Evolutionary conservation across 1,140 invertebrate species (phyloP).

Genomic region (Trichonephila clavata): DNA sequence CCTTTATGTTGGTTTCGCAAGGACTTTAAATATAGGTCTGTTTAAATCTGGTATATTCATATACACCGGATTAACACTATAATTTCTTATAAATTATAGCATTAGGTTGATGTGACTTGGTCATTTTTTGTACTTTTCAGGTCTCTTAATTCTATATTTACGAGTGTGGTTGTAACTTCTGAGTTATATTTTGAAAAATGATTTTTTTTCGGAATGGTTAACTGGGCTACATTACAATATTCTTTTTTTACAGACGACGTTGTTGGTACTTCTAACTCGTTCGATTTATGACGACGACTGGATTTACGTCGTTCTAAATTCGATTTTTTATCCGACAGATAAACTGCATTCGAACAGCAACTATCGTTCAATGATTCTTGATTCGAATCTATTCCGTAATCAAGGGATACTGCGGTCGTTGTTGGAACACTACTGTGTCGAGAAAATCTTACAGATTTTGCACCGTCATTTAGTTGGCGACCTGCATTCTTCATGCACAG

Average conservation of each 20-base stretch:
- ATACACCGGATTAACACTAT: too few species aligned
- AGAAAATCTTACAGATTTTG: not conserved
- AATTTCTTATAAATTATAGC: too few species aligned
- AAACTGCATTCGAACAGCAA: not conserved
- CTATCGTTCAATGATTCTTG: not conserved
- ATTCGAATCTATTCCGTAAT: not conserved
- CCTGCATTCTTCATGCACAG: slow-evolving; percentile 87
- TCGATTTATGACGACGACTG: not conserved
- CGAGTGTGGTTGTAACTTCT: too few species aligned
- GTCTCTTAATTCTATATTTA: too few species aligned
- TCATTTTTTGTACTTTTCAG: too few species aligned
- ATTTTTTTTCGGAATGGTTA: too few species aligned
- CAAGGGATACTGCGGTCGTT: not conserved
- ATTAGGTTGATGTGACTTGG: too few species aligned
- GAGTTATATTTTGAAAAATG: too few species aligned
- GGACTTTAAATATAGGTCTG: too few species aligned
- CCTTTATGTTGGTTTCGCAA: too few species aligned
- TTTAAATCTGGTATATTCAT: too few species aligned
- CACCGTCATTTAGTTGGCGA: not conserved
- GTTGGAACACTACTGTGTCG: not conserved
- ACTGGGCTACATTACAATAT: too few species aligned
- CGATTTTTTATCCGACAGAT: not conserved
- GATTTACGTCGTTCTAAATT: not conserved
- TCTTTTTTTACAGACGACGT: not conserved
- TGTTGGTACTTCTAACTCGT: not conserved